phyloP scores from a whole-genome alignment of 2,113 vertebrate species.

The Lethenteron reissneri region DNA sequence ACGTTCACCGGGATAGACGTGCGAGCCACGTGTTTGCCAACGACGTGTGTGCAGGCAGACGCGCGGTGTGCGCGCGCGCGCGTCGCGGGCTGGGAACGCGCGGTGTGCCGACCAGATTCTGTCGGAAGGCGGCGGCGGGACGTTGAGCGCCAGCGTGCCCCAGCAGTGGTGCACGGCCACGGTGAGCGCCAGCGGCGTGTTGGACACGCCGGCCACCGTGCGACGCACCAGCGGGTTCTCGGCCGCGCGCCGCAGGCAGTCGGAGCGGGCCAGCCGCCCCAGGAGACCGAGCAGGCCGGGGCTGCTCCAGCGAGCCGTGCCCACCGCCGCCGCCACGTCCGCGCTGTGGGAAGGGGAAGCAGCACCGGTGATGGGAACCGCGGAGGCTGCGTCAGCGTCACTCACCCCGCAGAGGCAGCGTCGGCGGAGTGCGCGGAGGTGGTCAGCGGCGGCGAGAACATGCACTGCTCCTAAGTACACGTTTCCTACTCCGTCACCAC shows the following conservation, averaged over 20 bases:
- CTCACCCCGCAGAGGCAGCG: too few relatives aligned
- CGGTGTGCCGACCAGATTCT: conserved; percentile 38
- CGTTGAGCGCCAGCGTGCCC: conserved; percentile 39
- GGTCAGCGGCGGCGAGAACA: too few relatives aligned
- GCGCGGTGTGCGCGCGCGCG: not conserved
- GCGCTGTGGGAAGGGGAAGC: too few relatives aligned
- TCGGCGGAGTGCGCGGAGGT: too few relatives aligned
- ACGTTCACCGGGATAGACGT: too few relatives aligned
- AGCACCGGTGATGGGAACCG: too few relatives aligned
- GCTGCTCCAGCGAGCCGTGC: conserved; percentile 26
- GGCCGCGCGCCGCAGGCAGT: conserved; percentile 55
- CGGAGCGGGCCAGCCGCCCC: conserved; percentile 61
- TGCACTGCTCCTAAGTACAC: too few relatives aligned
- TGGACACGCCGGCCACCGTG: conserved; percentile 68
- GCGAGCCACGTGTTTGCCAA: too few relatives aligned
- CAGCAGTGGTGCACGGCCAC: conserved; percentile 56
- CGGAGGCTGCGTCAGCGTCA: too few relatives aligned
- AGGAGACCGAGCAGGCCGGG: conserved; percentile 51
- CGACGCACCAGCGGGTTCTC: conserved; percentile 67
- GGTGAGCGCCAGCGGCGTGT: conserved; percentile 43
- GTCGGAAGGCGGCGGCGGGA: conserved; percentile 49
- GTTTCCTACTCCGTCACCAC: too few relatives aligned
- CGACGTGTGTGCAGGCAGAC: too few relatives aligned
- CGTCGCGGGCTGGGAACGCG: not conserved
- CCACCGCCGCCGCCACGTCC: conserved; percentile 13